Evolutionary conservation across 2,888 invertebrate species (phyloP).

Genomic region (Anorthoa munda): DNA sequence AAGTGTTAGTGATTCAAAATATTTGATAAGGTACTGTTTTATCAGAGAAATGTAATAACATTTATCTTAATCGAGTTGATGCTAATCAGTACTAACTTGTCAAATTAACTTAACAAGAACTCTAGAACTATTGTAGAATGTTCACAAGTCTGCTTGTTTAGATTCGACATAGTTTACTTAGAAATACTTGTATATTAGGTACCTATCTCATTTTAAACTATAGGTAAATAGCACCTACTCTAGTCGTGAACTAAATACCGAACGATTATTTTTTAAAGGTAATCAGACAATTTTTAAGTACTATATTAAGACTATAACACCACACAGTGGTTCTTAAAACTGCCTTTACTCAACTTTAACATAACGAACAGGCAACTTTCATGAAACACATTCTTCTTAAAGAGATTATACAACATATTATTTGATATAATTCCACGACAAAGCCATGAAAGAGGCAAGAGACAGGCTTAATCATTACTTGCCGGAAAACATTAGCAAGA

Average conservation of each 20-base stretch:
- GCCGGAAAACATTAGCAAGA: neutral
- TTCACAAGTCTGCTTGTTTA: slow-evolving; percentile 19
- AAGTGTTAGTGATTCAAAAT: neutral
- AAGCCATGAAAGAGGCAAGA: too few species aligned
- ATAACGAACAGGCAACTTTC: too few species aligned
- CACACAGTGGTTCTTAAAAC: too few species aligned
- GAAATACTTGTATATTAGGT: neutral
- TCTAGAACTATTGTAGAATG: slow-evolving; percentile 18
- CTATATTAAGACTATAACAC: too few species aligned
- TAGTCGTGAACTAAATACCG: neutral
- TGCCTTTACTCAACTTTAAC: too few species aligned
- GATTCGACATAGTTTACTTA: slow-evolving; percentile 19
- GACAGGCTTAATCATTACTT: too few species aligned
- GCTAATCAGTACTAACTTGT: slow-evolving; percentile 2
- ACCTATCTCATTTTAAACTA: neutral
- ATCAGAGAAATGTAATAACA: neutral
- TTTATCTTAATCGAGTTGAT: slow-evolving; percentile 15
- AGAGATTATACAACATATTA: neutral
- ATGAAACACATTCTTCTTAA: neutral
- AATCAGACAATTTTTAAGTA: neutral
- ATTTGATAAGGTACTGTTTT: slow-evolving; percentile 3
- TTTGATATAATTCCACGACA: neutral
- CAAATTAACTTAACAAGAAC: slow-evolving; percentile 22
- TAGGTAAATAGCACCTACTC: too few species aligned
- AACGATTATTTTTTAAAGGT: neutral